These are phyloP conservation scores for Callospermophilus lateralis DNA, from an alignment of 2,113 vertebrate species.

Conservation along the genomic window DNA sequence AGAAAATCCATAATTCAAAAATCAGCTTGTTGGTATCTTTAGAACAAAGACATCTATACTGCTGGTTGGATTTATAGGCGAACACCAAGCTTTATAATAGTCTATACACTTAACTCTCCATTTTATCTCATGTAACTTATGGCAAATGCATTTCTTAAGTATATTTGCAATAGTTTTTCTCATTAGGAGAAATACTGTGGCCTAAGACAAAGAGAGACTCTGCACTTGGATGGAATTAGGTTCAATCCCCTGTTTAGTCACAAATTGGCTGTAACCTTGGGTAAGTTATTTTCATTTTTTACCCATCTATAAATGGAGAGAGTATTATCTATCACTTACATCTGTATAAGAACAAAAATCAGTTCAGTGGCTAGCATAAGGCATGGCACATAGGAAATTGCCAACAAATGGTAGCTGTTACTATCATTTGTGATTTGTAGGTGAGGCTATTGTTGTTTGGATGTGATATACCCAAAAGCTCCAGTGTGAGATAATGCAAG, in stretches of 20 bases:
- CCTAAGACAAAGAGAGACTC: not conserved
- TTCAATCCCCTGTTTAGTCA: not conserved
- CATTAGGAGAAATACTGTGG: not conserved
- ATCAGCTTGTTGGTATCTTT: not conserved
- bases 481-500: no score
- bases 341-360: not conserved
- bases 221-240: not conserved
- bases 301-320: not conserved
- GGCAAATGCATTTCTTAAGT: not conserved
- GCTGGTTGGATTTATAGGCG: not conserved
- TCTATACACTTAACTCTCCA: not conserved
- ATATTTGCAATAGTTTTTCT: not conserved
- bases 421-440: not conserved
- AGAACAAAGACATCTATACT: conserved; percentile 3
- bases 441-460: not conserved
- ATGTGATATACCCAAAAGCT: no score
- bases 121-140: not conserved
- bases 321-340: not conserved
- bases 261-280: not conserved
- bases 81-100: not conserved
- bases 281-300: conserved; percentile 28
- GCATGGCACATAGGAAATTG: not conserved
- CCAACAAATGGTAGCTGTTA: not conserved
- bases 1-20: conserved; percentile 53
- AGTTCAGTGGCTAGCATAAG: not conserved